Percentiles rank a stretch among this genome's conserved stretches.
Conservation (phyloP, 2,888 invertebrate species). For the Platycheirus albimanus region DNA sequence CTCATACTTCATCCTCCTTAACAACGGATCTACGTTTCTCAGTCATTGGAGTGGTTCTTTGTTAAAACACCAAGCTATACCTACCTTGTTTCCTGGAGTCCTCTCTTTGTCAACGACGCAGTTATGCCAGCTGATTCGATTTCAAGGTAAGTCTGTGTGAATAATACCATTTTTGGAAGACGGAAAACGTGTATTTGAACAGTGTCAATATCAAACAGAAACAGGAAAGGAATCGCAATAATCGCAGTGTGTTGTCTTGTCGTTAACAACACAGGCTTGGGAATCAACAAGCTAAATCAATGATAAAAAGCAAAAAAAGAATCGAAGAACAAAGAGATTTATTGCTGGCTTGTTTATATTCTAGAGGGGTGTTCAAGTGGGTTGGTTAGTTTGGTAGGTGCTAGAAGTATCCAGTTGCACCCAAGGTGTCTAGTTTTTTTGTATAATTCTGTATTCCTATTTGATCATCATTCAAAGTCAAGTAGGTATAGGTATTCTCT, state of each 20-base stretch:
- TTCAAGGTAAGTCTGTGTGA: constrained; percentile 68
- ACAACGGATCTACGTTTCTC: background rate
- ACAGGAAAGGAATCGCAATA: constrained; percentile 66
- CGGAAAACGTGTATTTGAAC: constrained; percentile 11
- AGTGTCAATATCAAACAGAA: constrained; percentile 21
- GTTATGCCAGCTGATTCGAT: constrained; percentile 69
- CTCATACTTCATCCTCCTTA: background rate
- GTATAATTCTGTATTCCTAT: too few relatives aligned
- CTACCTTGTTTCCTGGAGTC: constrained; percentile 34
- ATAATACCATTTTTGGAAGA: constrained; percentile 56
- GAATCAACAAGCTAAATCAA: constrained; percentile 23
- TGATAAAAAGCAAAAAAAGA: background rate
- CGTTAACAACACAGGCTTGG: constrained; percentile 7
- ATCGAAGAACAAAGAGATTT: constrained; percentile 59
- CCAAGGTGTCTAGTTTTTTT: constrained; percentile 29
- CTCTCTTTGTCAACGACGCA: constrained; percentile 58
- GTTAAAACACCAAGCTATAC: constrained; percentile 29
- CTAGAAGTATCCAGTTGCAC: background rate
- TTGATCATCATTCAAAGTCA: too few relatives aligned
- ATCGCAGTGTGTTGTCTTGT: background rate
- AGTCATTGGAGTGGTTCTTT: constrained; percentile 36
- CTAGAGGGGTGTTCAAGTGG: constrained; percentile 1
- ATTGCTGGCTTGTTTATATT: constrained; percentile 33
- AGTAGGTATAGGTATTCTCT: too few relatives aligned
- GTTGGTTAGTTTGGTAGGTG: background rate